Percentiles rank a stretch among this genome's conserved stretches.
phyloP scores from a whole-genome alignment of 2,113 vertebrate genomes.

The Myotis yumanensis region DNA sequence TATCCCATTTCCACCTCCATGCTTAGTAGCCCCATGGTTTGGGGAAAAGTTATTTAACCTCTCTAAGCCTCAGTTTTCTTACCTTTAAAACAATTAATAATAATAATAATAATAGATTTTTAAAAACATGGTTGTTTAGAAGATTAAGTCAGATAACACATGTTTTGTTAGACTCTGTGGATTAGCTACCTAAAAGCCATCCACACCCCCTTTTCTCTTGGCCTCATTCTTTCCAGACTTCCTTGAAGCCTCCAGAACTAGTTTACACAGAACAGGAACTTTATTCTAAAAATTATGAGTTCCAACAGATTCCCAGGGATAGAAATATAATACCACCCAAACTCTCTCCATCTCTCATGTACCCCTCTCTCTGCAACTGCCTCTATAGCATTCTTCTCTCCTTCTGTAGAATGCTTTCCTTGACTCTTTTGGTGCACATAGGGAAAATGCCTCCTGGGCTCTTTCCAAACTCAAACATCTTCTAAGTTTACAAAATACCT shows the following conservation, averaged over 20 bases:
- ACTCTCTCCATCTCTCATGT: neutral
- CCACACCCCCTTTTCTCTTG: neutral
- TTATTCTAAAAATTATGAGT: neutral
- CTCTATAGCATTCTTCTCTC: neutral
- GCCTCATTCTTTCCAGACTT: neutral
- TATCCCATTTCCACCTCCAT: neutral
- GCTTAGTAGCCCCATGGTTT: neutral
- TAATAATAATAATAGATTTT: neutral
- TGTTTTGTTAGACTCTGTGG: neutral
- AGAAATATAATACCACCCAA: neutral
- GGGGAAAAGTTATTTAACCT: neutral
- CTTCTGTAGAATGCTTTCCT: neutral
- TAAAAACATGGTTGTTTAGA: neutral
- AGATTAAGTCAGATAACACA: neutral
- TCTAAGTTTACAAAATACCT: neutral
- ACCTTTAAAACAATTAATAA: constrained; percentile 1
- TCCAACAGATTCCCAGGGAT: neutral
- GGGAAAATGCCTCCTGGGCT: neutral
- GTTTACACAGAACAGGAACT: neutral
- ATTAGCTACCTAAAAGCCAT: neutral
- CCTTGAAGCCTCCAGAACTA: neutral
- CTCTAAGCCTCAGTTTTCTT: neutral
- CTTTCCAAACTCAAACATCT: constrained; percentile 4
- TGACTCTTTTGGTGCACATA: neutral
- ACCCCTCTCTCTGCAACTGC: neutral